Base-by-base conservation (phyloP, 2,113 vertebrate species). In the Ophthalmotilapia sp. region DNA sequence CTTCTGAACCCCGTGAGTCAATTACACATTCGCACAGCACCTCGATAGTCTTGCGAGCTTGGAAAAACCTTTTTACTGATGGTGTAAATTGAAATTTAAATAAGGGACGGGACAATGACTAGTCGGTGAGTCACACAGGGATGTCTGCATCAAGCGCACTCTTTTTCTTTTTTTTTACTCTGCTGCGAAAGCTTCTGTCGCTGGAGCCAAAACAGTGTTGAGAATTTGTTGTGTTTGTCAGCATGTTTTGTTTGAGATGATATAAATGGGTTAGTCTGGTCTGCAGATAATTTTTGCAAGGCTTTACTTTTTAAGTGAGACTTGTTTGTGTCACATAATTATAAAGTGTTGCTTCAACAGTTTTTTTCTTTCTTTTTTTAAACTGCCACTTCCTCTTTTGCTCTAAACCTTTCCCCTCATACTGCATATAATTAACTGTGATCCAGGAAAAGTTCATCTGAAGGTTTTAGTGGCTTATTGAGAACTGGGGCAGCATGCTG, bases 1-100 rank as follows among this genome's bases (percentile, higher is more conserved):
- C 97, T 99, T 13, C 97, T 99, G 49, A 99, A 99, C 91, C 98
- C 98, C 0, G 98, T 99, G 94, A 98, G 98, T 96, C 79, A 88
- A 80, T 26, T 10, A 3, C 73, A 38, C 53, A 36, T 60, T 29
- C 36, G 38, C 85, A 73, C 75, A 9, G 3, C 83, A 23, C 42
- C 19, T 88, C 82, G 8, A 88, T 91, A 84, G 73, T 90, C 84
- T 81, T 40, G 29, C 31, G 42, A 81, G 60, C 77, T 89, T 31
- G 31, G 84, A 85, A 87, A 56, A 65, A 65, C 2, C 40, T 29
- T 88, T 87, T 65, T 86, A 82, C 81, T 80, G 79, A 29, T 77
- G 80, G 82, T 79, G 38, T 80, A 83, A 89, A 90, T 82, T 83
- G 36, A 87, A 90, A 88, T 91, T 80, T 80, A 86, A 89, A 88